These are phyloP conservation scores for Drosophila bunnanda DNA, from an alignment of 2,888 invertebrate species.

Conservation along the genomic window DNA sequence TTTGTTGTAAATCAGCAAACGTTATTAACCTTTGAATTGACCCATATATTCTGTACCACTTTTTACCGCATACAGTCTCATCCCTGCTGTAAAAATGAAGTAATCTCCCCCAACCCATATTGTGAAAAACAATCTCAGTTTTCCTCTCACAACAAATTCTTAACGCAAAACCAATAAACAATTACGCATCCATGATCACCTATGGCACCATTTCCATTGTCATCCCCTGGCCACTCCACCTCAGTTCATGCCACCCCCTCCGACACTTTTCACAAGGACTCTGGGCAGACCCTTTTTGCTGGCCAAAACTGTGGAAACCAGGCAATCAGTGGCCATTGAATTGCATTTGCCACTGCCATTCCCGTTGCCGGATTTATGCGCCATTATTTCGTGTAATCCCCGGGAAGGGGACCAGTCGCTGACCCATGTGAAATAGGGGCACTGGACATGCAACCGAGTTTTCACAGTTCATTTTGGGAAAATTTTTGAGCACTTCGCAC, in stretches of 20 bases:
- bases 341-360: conserved; percentile 38
- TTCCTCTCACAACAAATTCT: conserved; percentile 36
- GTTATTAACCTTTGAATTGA: not conserved
- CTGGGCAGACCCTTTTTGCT: conserved; percentile 11
- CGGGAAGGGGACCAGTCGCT: conserved; percentile 43
- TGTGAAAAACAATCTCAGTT: conserved; percentile 24
- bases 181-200: conserved; percentile 44
- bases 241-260: conserved; percentile 21
- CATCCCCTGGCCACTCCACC: conserved; percentile 17
- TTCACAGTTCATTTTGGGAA: conserved; percentile 49
- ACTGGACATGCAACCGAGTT: conserved; percentile 60
- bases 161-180: conserved; percentile 48
- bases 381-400: conserved; percentile 72
- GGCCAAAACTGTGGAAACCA: conserved; percentile 18
- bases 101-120: conserved; percentile 9
- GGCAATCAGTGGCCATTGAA: conserved; percentile 70
- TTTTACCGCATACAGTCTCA: not conserved
- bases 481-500: conserved; percentile 36
- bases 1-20: not conserved
- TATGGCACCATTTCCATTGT: conserved; percentile 16
- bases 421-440: conserved; percentile 81
- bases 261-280: conserved; percentile 26
- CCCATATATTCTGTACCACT: not conserved
- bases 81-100: not conserved
- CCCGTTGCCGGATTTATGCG: conserved; percentile 69